Conservation (phyloP, 30 jellyfish, hydroid and myxozoan genomes). For the Aurelia sp. region DNA sequence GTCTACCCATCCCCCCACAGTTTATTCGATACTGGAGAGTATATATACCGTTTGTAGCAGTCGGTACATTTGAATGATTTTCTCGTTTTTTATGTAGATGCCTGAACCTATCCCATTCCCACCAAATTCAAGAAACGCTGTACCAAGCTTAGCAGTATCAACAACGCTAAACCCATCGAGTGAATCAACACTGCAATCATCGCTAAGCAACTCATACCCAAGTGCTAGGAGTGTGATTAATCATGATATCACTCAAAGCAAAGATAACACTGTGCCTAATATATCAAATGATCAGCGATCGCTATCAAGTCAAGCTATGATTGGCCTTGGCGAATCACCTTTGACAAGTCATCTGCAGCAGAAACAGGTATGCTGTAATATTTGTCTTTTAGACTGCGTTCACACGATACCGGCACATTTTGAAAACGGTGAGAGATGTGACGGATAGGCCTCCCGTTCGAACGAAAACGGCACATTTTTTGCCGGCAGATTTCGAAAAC, state of each 20-base stretch:
- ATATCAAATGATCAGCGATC: constrained; percentile 45
- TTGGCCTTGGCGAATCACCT: constrained; percentile 48
- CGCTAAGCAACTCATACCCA: constrained; percentile 30
- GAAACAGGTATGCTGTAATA: constrained; percentile 11
- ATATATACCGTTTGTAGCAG: no score
- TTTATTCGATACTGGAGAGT: no score
- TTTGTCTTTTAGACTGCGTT: no score
- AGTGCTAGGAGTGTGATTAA: constrained; percentile 49
- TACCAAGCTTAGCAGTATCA: constrained; percentile 29
- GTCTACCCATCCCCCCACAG: no score
- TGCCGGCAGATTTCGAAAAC: no score
- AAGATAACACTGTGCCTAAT: constrained; percentile 11
- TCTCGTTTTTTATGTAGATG: constrained; percentile 1
- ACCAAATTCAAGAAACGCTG: constrained; percentile 14
- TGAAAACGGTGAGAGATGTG: no score
- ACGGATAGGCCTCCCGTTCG: no score
- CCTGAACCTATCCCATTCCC: constrained; percentile 35
- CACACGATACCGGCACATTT: no score
- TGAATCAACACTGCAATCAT: constrained; percentile 17
- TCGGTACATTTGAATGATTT: no score
- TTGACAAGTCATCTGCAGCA: constrained; percentile 35
- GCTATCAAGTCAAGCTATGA: constrained; percentile 44
- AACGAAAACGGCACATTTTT: no score
- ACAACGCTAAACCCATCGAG: constrained; percentile 17
- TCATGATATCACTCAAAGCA: constrained; percentile 28